Percentiles rank a stretch among this genome's conserved stretches.
Conservation (phyloP, 1,140 invertebrate species). For the Drosophila mauritiana region DNA sequence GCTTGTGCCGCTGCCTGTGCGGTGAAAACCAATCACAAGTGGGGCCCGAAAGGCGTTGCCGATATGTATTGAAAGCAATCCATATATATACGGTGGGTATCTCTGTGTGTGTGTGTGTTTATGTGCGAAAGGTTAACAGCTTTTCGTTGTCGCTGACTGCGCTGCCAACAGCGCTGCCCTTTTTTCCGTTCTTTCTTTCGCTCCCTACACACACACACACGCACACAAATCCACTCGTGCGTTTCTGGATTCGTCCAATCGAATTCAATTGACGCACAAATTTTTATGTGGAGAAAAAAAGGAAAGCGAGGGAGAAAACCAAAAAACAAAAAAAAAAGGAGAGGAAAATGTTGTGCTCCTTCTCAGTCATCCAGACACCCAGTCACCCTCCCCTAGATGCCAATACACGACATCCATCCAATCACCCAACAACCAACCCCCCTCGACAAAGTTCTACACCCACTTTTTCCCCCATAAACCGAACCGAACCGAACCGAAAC, state of each 20-base stretch:
- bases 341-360: slow-evolving; percentile 17
- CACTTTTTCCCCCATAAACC: slow-evolving; percentile 39
- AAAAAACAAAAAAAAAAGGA: slow-evolving; percentile 8
- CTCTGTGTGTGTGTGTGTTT: slow-evolving; percentile 38
- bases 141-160: slow-evolving; percentile 51
- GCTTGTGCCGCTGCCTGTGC: slow-evolving; percentile 31
- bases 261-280: slow-evolving; percentile 84
- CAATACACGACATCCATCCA: slow-evolving; percentile 31
- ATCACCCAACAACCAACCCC: slow-evolving; percentile 32
- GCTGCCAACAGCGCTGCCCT: slow-evolving; percentile 49
- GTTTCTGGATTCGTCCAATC: slow-evolving; percentile 75
- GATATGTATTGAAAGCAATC: slow-evolving; percentile 68
- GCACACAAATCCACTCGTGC: slow-evolving; percentile 54
- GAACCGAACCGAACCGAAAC: slow-evolving; percentile 59
- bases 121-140: slow-evolving; percentile 78
- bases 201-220: slow-evolving; percentile 62
- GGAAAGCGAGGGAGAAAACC: slow-evolving; percentile 10
- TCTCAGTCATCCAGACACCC: slow-evolving; percentile 7
- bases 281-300: slow-evolving; percentile 70
- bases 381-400: slow-evolving; percentile 8
- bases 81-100: slow-evolving; percentile 39
- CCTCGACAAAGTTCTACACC: slow-evolving; percentile 24
- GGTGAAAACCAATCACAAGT: slow-evolving; percentile 58
- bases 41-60: slow-evolving; percentile 61
- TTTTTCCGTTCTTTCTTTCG: slow-evolving; percentile 30